These are phyloP conservation scores for Acrocyrtus sp. DNA, from an alignment of 2,888 invertebrate genomes.

Conservation along the genomic window DNA sequence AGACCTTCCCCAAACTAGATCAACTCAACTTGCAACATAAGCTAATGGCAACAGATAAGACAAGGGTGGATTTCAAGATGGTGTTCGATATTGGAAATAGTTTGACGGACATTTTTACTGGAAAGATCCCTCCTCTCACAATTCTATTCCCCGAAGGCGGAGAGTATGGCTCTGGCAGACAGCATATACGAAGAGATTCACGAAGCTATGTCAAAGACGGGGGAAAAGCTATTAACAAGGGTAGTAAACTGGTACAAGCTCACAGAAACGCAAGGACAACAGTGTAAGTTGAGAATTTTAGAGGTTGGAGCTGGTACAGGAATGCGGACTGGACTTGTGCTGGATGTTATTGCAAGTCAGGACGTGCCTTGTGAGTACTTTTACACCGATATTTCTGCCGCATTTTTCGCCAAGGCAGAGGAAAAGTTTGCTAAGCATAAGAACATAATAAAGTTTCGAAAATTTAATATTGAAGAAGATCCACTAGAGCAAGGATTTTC, in stretches of 20 bases:
- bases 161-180: background rate
- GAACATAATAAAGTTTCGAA: background rate
- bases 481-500: conserved; percentile 25
- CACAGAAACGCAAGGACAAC: background rate
- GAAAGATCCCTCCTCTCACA: background rate
- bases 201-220: background rate
- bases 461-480: conserved; percentile 32
- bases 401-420: conserved; percentile 21
- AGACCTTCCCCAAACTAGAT: no score
- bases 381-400: conserved; percentile 30
- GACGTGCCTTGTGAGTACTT: conserved; percentile 3
- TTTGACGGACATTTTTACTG: conserved; percentile 5
- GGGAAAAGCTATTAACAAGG: background rate
- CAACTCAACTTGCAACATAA: background rate
- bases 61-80: conserved; percentile 6
- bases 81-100: conserved; percentile 7
- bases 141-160: conserved; percentile 28
- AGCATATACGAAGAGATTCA: conserved; percentile 5
- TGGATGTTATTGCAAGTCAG: background rate
- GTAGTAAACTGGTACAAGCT: background rate
- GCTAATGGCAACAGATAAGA: background rate
- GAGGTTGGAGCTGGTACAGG: conserved; percentile 44
- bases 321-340: background rate
- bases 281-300: conserved; percentile 13
- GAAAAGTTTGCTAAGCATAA: conserved; percentile 5